phyloP scores from a whole-genome alignment of 1,140 invertebrate genomes.

The Platyura marginata region DNA sequence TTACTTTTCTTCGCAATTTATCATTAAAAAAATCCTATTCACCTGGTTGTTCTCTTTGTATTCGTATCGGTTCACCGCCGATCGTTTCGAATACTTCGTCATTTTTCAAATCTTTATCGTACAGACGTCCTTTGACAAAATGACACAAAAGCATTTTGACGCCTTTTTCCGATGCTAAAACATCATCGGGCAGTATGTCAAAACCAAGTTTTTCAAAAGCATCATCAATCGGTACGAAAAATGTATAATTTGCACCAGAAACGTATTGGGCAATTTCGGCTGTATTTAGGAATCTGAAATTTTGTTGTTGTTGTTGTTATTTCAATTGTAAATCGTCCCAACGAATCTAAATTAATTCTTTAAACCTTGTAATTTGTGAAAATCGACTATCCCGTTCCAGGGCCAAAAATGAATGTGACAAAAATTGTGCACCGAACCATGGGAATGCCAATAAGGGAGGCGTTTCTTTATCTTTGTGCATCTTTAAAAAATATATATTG shows the following conservation, averaged over 20 bases:
- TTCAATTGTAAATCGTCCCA: background rate
- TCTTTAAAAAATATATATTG: slow-evolving; percentile 8
- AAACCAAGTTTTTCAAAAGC: slow-evolving; percentile 35
- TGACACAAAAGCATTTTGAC: slow-evolving; percentile 37
- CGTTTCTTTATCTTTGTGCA: slow-evolving; percentile 39
- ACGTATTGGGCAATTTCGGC: slow-evolving; percentile 36
- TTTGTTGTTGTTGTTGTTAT: background rate
- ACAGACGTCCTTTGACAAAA: slow-evolving; percentile 37
- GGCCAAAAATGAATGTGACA: slow-evolving; percentile 37
- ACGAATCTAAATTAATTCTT: background rate
- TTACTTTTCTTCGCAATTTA: no score
- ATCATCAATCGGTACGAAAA: slow-evolving; percentile 37
- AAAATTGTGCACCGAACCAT: slow-evolving; percentile 40
- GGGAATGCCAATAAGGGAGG: slow-evolving; percentile 39
- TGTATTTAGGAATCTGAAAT: slow-evolving; percentile 30
- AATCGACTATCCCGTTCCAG: slow-evolving; percentile 33
- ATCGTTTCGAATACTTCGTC: slow-evolving; percentile 29
- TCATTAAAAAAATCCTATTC: slow-evolving; percentile 7
- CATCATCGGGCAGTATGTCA: slow-evolving; percentile 33
- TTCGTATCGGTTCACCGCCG: slow-evolving; percentile 30
- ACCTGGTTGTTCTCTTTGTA: slow-evolving; percentile 27
- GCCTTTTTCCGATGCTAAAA: slow-evolving; percentile 30
- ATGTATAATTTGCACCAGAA: slow-evolving; percentile 37
- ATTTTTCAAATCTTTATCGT: slow-evolving; percentile 34
- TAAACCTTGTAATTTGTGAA: slow-evolving; percentile 29